A percentile compares a stretch with the other conserved stretches of the same genome.
phyloP scores from a whole-genome alignment of 2,888 invertebrate species.

The Callyntrura sp. region DNA sequence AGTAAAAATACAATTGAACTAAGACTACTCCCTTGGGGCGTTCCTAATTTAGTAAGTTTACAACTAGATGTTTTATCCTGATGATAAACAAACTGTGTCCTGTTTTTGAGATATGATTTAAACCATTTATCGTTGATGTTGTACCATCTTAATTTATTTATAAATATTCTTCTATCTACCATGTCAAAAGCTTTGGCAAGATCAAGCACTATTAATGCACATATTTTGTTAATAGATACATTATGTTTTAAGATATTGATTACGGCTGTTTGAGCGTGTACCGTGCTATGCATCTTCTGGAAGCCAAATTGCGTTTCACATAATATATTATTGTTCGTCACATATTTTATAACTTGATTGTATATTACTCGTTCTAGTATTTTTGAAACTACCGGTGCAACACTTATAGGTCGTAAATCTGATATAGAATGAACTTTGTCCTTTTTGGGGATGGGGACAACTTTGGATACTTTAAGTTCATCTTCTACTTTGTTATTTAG shows the following conservation, averaged over 20 bases:
- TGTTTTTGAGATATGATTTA: constrained; percentile 29
- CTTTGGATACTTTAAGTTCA: not conserved
- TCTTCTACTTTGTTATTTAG: not conserved
- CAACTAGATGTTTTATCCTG: not conserved
- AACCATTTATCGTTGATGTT: constrained; percentile 60
- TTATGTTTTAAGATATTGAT: too few species aligned
- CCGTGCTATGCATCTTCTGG: not conserved
- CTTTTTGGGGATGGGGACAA: not conserved
- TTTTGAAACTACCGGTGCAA: not conserved
- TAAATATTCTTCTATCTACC: constrained; percentile 43
- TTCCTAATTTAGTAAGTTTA: not conserved
- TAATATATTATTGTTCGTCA: not conserved
- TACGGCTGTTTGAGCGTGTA: too few species aligned
- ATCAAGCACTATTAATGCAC: constrained; percentile 62
- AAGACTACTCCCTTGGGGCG: not conserved
- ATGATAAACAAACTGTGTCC: constrained; percentile 61
- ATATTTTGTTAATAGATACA: constrained; percentile 62
- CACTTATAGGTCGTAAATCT: not conserved
- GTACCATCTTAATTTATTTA: constrained; percentile 67
- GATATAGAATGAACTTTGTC: not conserved
- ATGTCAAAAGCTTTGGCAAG: constrained; percentile 73
- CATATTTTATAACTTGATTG: not conserved
- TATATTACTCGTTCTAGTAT: not conserved
- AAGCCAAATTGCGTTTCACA: not conserved
- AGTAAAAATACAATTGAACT: too few species aligned